Base-by-base conservation (phyloP, 2,113 vertebrate genomes). In the Edolisoma coerulescens region DNA sequence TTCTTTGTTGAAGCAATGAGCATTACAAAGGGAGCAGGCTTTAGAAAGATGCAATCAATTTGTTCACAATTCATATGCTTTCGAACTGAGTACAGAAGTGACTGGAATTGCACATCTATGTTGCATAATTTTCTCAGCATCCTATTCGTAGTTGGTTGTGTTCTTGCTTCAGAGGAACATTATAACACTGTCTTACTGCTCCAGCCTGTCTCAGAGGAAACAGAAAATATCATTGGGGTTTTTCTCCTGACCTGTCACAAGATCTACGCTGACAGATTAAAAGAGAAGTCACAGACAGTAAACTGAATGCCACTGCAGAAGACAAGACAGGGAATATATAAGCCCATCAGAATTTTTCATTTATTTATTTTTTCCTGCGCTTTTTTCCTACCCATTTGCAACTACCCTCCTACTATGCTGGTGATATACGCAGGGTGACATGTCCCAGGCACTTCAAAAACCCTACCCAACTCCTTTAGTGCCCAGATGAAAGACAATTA, bases 401-500 rank as follows among this genome's bases (percentile, higher is more conserved):
- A 53, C 49, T 53, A 41, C 41, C 56, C 24, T 88, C 50, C 33
- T 60, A 11, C 9, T 8, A 27, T 89, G 56, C 20, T 49, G 86
- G 16, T 76, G 41, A 77, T 78, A 83, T 27, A 75, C 7, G 10
- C 35, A 30, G n/a, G 47, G 24, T 30, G 53, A 81, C 11, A 6
- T 42, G 19, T 91, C 37, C 54, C 52, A 84, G 74, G 30, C 42
- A 71, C 54, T 92, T 65, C n/a, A 85, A 84, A 97, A 71, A 2
- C 1, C 9, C 7, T 44, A 79, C 76, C 28, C 33, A 69, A 35
- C 41, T 81, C 27, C 77, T 85, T 45, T 27, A 47, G 60, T 70
- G 33, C n/a, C 60, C 22, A 28, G 79, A 93, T 57, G 64, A 93
- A 97, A 96, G 59, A 53, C 67, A 87, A 69, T 80, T 88, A 74